Base-by-base conservation (phyloP, 2,797 vertebrate genomes). In the Clarias fuscus region DNA sequence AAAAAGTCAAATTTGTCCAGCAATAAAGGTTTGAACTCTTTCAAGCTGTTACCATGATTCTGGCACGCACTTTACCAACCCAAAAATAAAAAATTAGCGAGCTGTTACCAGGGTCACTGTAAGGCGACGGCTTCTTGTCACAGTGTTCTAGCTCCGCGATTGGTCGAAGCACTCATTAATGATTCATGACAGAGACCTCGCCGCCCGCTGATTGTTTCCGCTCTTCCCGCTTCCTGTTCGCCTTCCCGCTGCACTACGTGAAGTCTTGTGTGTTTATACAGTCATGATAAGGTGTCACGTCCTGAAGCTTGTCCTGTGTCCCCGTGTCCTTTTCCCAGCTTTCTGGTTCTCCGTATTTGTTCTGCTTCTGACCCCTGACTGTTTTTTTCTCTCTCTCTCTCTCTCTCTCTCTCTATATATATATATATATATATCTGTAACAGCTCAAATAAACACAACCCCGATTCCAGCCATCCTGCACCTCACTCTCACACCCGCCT, bases 201-300 rank as follows among this genome's bases (percentile, higher is more conserved):
- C 10, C 0, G 17, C 27, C 17, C 30, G 73, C 27, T 33, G 75
- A 77, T 59, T 22, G 75, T 59, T 61, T 78, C 76, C 5, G 10
- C 53, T 58, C n/a, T 30, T 20, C 30, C 30, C 22, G 56, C n/a
- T 33, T 59, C 13, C 53, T 61, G 37, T 76, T 27, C 7, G 33
- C 40, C 18, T 27, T 43, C 22, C 37, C 10, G 4, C 22, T 56
- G 24, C n/a, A 27, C 18, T 11, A 2, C 13, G 53, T 59, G 53
- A 33, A 77, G 48, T 58, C 73, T 59, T 37, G 75, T 78, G 76
- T 61, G 7, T 78, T 78, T 61, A 11, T 78, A 14, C 56, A 61
- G 30, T 61, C 18, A 61, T 6, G 14, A 14, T 1, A 37, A 40
- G 76, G 76, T 58, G 76, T 78, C 30, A 78, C 56, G 61, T 78